Percentiles rank a stretch among this genome's conserved stretches.
phyloP scores from a whole-genome alignment of 2,888 invertebrate genomes.

The Tachina fera region DNA sequence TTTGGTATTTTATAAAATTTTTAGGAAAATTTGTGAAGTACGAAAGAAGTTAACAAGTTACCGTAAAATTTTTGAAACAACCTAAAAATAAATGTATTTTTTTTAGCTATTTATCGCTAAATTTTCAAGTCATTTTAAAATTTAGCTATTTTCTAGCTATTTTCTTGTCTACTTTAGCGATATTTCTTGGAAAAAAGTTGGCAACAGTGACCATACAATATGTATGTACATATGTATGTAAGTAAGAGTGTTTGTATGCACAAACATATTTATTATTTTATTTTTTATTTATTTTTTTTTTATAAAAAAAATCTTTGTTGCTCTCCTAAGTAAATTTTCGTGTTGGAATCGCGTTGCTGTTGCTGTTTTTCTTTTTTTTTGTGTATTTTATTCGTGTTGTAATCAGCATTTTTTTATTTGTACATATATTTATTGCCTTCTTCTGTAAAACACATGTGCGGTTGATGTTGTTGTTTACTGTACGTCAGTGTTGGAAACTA shows the following conservation, averaged over 20 bases:
- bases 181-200: no score
- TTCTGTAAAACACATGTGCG: slow-evolving; percentile 35
- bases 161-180: no score
- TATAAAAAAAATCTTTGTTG: slow-evolving; percentile 31
- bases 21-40: no score
- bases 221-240: neutral
- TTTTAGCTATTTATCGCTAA: no score
- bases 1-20: no score
- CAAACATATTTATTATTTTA: neutral
- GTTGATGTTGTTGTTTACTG: slow-evolving; percentile 25
- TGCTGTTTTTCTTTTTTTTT: slow-evolving; percentile 18
- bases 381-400: slow-evolving; percentile 49
- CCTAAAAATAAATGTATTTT: no score
- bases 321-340: slow-evolving; percentile 61
- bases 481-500: slow-evolving; percentile 9
- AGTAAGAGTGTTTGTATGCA: neutral
- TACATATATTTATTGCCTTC: slow-evolving; percentile 42
- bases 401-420: slow-evolving; percentile 61
- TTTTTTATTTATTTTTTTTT: neutral
- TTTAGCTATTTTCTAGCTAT: no score
- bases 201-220: neutral
- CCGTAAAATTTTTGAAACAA: no score
- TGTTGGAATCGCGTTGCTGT: slow-evolving; percentile 51
- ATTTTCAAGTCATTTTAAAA: no score
- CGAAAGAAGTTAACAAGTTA: no score